Conservation (phyloP, 2,113 vertebrate genomes). For the Psittacara wagleri region DNA sequence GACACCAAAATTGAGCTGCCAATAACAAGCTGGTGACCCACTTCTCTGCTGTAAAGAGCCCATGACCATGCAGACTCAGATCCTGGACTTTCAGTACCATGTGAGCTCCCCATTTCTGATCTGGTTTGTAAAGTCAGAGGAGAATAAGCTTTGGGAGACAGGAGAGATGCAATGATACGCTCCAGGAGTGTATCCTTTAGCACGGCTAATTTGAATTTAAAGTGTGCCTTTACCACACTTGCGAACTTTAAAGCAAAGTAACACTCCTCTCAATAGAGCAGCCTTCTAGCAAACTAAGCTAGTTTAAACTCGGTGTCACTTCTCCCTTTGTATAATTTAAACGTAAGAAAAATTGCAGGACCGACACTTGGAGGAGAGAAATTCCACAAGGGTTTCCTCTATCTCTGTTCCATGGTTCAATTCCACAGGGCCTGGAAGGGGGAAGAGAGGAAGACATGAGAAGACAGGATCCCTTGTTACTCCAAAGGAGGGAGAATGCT, state of each 20-base stretch:
- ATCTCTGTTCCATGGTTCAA: not conserved
- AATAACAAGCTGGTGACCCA: slow-evolving; percentile 15
- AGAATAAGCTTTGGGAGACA: not conserved
- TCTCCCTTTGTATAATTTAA: not conserved
- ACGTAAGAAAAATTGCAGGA: not conserved
- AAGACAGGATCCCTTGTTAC: not conserved
- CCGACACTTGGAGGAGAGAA: not conserved
- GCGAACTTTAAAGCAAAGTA: not conserved
- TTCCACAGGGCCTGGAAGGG: not conserved
- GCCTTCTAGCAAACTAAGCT: not conserved
- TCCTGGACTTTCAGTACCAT: not conserved
- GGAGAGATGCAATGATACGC: fast-evolving
- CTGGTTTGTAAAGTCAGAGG: not conserved
- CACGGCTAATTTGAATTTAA: not conserved
- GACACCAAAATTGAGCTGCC: not conserved
- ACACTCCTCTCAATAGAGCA: fast-evolving
- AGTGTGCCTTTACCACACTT: fast-evolving
- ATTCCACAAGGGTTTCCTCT: not conserved
- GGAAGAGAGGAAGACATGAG: not conserved
- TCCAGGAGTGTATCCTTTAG: fast-evolving
- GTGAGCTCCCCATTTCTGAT: not conserved
- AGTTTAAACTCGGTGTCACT: not conserved
- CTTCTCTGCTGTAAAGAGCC: not conserved
- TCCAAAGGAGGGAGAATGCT: not conserved
- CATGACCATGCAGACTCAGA: not conserved